Evolutionary conservation across 2,113 vertebrate species (phyloP).

Genomic region (Nannobrachium achirus): DNA sequence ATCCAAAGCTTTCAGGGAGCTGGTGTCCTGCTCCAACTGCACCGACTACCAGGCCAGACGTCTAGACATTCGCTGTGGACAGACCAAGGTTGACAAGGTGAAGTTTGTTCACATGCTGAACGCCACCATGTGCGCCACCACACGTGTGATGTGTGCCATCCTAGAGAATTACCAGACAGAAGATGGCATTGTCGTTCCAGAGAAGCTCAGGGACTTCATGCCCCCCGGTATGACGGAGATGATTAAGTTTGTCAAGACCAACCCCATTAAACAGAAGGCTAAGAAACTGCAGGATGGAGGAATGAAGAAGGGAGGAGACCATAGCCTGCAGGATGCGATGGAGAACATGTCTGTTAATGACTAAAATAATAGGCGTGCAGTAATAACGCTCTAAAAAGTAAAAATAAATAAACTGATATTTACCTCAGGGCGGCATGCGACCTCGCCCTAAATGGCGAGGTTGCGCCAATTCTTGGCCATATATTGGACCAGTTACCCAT

Average conservation of each 20-base stretch:
- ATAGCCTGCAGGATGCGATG: slow-evolving; percentile 81
- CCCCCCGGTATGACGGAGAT: slow-evolving; percentile 90
- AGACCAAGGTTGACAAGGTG: slow-evolving; percentile 99
- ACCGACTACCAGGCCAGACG: slow-evolving; percentile 96
- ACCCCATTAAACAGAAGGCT: slow-evolving; percentile 94
- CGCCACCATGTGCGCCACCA: slow-evolving; percentile 97
- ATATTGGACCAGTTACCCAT: no score
- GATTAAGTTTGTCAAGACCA: slow-evolving; percentile 89
- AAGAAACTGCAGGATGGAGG: slow-evolving; percentile 90
- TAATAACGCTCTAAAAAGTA: no score
- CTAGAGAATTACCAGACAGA: slow-evolving; percentile 95
- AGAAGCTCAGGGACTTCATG: slow-evolving; percentile 89
- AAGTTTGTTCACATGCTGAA: slow-evolving; percentile 96
- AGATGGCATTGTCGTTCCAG: slow-evolving; percentile 87
- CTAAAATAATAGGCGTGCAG: no score
- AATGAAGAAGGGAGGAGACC: slow-evolving; percentile 80
- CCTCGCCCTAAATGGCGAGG: no score
- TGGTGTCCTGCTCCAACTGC: slow-evolving; percentile 98
- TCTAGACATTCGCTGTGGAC: slow-evolving; percentile 95
- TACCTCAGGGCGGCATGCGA: no score
- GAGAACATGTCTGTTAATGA: slow-evolving; percentile 89
- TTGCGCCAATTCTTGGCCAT: no score
- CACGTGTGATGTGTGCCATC: slow-evolving; percentile 95
- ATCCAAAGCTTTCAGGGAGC: slow-evolving; percentile 90
- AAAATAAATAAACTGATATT: no score